A percentile compares a stretch with the other conserved stretches of the same genome.
These are phyloP conservation scores for Galaxias olidus DNA, from an alignment of 2,797 vertebrate genomes.

Conservation along the genomic window DNA sequence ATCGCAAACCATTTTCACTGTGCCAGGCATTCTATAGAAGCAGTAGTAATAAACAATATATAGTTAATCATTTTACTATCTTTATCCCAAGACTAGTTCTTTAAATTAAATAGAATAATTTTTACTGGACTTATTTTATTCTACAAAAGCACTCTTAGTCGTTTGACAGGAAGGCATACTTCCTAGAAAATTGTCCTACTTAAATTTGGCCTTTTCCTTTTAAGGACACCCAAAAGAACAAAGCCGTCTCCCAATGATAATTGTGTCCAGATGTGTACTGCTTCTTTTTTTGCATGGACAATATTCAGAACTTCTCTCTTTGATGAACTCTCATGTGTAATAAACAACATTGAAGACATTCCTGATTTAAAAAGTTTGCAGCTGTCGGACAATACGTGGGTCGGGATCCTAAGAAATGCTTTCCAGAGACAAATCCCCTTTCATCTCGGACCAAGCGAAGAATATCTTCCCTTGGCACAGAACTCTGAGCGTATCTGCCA, in stretches of 20 bases:
- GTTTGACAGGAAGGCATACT: not conserved
- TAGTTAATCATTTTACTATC: too few species aligned
- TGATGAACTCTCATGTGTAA: constrained; percentile 67
- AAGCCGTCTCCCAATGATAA: constrained; percentile 60
- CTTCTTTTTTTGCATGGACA: constrained; percentile 48
- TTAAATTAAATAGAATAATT: too few species aligned
- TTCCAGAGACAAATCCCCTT: constrained; percentile 70
- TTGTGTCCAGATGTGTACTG: constrained; percentile 76
- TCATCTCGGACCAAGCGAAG: constrained; percentile 73
- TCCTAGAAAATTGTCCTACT: not conserved
- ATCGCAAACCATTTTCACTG: too few species aligned
- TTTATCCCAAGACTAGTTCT: too few species aligned
- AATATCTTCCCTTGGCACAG: constrained; percentile 63
- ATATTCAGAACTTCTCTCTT: constrained; percentile 55
- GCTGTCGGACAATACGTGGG: constrained; percentile 71
- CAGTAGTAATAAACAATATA: too few species aligned
- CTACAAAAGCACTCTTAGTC: not conserved
- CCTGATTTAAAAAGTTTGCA: constrained; percentile 63
- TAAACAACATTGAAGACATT: constrained; percentile 59
- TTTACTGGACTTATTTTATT: not conserved
- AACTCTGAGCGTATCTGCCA: constrained; percentile 40
- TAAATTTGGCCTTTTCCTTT: constrained; percentile 3
- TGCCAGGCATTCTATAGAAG: too few species aligned
- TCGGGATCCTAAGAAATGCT: constrained; percentile 64
- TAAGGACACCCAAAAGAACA: constrained; percentile 32